phyloP scores from a whole-genome alignment of 2,888 invertebrate species.

The Herminia tarsipennalis region DNA sequence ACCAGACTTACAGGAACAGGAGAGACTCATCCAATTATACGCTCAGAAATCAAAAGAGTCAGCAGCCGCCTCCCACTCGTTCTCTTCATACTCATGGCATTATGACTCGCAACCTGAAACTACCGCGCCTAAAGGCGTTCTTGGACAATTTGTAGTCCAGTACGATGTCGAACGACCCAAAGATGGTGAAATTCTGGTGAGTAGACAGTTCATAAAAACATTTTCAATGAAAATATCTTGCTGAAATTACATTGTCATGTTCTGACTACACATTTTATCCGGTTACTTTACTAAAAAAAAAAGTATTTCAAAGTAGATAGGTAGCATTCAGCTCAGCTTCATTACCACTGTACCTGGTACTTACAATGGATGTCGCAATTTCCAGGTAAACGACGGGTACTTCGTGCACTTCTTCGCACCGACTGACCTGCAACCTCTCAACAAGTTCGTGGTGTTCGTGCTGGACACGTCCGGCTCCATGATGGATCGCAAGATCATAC shows the following conservation, averaged over 20 bases:
- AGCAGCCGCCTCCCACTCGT: slow-evolving; percentile 34
- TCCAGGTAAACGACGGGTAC: slow-evolving; percentile 88
- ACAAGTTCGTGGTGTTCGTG: slow-evolving; percentile 90
- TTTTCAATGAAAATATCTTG: no score
- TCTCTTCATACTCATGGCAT: slow-evolving; percentile 24
- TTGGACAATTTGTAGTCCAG: slow-evolving; percentile 88
- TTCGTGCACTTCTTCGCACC: slow-evolving; percentile 92
- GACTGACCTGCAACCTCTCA: slow-evolving; percentile 82
- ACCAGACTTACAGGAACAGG: slow-evolving; percentile 86
- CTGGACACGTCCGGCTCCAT: slow-evolving; percentile 92
- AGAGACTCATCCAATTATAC: slow-evolving; percentile 77
- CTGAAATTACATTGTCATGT: no score
- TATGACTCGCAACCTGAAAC: slow-evolving; percentile 26
- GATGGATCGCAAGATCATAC: slow-evolving; percentile 88
- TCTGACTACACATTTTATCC: no score
- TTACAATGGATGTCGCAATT: no score
- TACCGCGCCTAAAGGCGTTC: slow-evolving; percentile 69
- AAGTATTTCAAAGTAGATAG: no score
- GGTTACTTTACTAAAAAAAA: no score
- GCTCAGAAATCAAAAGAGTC: slow-evolving; percentile 64
- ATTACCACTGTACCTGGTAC: no score
- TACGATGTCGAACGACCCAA: slow-evolving; percentile 88
- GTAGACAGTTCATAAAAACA: slow-evolving; percentile 20
- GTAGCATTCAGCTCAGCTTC: no score
- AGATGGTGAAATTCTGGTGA: slow-evolving; percentile 86